Conservation (phyloP, 2,797 vertebrate genomes). For the Rallus crepitans region DNA sequence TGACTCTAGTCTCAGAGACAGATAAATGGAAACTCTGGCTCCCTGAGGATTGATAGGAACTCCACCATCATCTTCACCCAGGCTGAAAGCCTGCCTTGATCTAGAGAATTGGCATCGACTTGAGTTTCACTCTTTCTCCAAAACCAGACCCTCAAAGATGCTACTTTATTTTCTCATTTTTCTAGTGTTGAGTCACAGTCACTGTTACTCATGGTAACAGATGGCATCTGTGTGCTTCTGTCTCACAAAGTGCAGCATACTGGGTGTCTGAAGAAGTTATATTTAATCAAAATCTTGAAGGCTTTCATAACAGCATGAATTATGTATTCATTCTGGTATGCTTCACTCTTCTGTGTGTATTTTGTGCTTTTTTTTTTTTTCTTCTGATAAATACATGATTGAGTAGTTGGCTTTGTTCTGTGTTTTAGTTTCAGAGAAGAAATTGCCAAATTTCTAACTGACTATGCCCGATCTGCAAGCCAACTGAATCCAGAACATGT, state of each 20-base stretch:
- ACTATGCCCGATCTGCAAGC: constrained; percentile 45
- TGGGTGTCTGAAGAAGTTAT: background rate
- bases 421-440: constrained; percentile 61
- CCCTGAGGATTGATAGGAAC: background rate
- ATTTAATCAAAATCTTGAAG: background rate
- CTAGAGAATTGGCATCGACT: background rate
- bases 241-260: background rate
- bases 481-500: constrained; percentile 37
- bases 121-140: background rate
- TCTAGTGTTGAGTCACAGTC: background rate
- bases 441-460: constrained; percentile 55
- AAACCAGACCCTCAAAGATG: background rate
- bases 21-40: background rate
- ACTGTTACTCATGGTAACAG: background rate
- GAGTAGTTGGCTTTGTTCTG: background rate
- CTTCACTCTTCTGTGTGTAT: background rate
- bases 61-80: background rate
- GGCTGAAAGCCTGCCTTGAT: background rate
- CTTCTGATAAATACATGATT: background rate
- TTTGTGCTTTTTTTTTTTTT: background rate
- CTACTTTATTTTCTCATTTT: background rate
- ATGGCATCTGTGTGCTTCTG: background rate
- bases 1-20: background rate
- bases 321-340: background rate
- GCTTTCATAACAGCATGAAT: background rate